These are phyloP conservation scores for Tapirus terrestris DNA, from an alignment of 2,113 vertebrate species.

Conservation along the genomic window DNA sequence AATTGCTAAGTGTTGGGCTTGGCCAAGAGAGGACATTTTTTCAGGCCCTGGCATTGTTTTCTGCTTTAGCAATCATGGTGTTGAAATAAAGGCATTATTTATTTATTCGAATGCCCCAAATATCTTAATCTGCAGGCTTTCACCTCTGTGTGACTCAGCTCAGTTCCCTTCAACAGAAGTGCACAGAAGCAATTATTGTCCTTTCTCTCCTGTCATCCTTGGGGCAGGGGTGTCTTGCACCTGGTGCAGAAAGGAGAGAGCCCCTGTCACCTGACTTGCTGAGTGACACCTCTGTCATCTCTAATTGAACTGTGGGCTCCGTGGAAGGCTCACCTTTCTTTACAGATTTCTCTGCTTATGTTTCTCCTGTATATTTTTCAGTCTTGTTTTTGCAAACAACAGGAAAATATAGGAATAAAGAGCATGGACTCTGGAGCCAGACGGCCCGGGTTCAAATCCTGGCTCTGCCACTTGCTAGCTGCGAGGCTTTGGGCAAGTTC, in stretches of 20 bases:
- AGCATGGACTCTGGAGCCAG: rapidly evolving
- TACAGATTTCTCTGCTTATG: neutral
- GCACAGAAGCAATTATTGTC: rapidly evolving
- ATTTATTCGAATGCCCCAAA: neutral
- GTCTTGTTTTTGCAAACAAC: neutral
- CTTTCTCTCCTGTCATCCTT: neutral
- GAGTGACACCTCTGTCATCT: neutral
- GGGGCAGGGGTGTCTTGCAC: rapidly evolving
- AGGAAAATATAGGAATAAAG: neutral
- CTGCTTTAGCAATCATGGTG: rapidly evolving
- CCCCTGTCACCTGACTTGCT: rapidly evolving
- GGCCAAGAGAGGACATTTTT: rapidly evolving
- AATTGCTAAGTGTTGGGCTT: rapidly evolving
- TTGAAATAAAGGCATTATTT: neutral
- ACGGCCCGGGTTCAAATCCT: neutral
- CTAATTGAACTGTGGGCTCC: neutral
- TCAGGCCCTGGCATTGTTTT: neutral
- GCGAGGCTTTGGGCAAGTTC: neutral
- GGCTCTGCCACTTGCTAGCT: neutral
- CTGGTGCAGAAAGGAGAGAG: rapidly evolving
- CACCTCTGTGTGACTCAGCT: neutral
- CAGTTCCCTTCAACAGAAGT: neutral
- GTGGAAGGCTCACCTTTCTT: neutral
- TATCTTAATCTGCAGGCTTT: neutral
- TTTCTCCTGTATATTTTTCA: rapidly evolving